These are phyloP conservation scores for Lepetodrilus schrolli DNA, from an alignment of 2,888 invertebrate genomes.

Conservation along the genomic window DNA sequence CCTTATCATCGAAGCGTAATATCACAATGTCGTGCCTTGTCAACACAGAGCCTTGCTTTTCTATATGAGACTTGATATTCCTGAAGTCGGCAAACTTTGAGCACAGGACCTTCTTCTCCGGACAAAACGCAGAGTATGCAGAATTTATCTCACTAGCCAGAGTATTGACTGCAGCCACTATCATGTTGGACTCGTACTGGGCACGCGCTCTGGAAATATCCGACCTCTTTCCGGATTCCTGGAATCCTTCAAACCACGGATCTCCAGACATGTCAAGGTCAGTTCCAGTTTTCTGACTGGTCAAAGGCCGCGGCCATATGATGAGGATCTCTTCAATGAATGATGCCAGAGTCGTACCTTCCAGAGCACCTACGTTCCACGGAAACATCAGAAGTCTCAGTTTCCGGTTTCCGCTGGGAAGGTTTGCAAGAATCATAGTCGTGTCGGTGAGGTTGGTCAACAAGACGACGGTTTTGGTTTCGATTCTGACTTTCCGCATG, in stretches of 20 bases:
- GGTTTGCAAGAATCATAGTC: neutral
- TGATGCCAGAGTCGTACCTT: neutral
- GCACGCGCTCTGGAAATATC: neutral
- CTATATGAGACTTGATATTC: neutral
- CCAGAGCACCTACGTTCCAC: slow-evolving; percentile 38
- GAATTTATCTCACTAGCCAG: slow-evolving; percentile 22
- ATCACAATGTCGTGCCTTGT: neutral
- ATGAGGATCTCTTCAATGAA: slow-evolving; percentile 17
- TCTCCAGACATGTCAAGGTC: neutral
- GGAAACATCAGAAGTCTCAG: slow-evolving; percentile 37
- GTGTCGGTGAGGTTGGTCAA: slow-evolving; percentile 40
- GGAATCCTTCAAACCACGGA: slow-evolving; percentile 34
- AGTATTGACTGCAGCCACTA: slow-evolving; percentile 20
- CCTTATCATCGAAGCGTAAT: neutral
- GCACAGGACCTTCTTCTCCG: slow-evolving; percentile 27
- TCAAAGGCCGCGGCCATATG: neutral
- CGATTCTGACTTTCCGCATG: neutral
- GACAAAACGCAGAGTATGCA: slow-evolving; percentile 33
- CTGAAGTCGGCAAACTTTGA: neutral
- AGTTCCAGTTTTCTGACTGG: neutral
- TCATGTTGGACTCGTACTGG: slow-evolving; percentile 9
- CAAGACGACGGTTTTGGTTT: slow-evolving; percentile 34
- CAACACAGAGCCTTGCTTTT: neutral
- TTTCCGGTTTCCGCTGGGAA: neutral
- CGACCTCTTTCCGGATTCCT: neutral